A percentile compares a stretch with the other conserved stretches of the same genome.
Conservation (phyloP, 2,797 vertebrate species). For the Microchirus variegatus region DNA sequence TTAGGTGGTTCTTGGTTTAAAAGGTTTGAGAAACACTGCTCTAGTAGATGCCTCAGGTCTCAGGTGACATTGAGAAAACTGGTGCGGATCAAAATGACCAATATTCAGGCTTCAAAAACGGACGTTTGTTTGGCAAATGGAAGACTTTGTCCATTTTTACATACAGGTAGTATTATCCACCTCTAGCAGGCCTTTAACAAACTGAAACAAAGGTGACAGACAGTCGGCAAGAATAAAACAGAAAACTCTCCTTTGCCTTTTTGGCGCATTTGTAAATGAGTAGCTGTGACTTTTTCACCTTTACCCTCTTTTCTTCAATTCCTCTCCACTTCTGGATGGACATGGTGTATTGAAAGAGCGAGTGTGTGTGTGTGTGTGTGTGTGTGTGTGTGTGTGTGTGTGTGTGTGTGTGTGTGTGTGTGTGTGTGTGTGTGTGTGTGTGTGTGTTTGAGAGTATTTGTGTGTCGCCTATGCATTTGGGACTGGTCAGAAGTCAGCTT, state of each 20-base stretch:
- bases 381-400: constrained; percentile 50
- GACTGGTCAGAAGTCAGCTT: constrained; percentile 87
- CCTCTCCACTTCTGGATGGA: constrained; percentile 57
- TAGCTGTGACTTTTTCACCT: constrained; percentile 70
- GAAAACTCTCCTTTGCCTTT: constrained; percentile 47
- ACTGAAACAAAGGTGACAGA: constrained; percentile 8
- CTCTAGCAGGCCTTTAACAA: constrained; percentile 7
- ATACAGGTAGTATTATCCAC: no score
- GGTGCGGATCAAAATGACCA: no score
- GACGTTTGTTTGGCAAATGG: no score
- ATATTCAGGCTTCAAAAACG: no score
- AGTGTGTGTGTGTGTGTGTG: constrained; percentile 47
- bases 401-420: constrained; percentile 49
- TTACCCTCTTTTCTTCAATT: constrained; percentile 51
- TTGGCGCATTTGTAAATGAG: constrained; percentile 56
- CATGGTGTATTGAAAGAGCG: constrained; percentile 62
- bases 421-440: constrained; percentile 52
- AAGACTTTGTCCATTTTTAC: no score
- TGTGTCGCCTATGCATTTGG: constrained; percentile 70
- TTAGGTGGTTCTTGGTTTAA: no score
- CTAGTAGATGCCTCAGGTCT: no score
- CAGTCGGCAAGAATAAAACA: constrained; percentile 35
- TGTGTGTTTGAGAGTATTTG: constrained; percentile 43
- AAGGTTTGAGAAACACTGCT: no score
- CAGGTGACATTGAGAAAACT: no score